Conservation (phyloP, 1,140 invertebrate species). For the Chironomus tepperi region DNA sequence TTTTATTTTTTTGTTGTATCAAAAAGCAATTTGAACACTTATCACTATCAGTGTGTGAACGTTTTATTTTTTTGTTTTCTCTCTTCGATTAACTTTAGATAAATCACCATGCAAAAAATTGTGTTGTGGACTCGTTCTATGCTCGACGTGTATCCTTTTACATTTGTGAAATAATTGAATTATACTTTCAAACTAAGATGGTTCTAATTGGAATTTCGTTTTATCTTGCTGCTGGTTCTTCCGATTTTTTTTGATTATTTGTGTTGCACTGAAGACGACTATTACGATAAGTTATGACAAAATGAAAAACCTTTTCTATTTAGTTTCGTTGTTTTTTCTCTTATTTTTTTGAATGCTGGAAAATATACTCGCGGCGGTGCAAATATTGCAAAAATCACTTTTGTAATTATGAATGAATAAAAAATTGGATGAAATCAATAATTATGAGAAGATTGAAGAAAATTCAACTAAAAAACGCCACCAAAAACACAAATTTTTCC, state of each 20-base stretch:
- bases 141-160: too few relatives aligned
- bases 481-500: slow-evolving; percentile 21
- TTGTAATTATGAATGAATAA: neutral
- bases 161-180: too few relatives aligned
- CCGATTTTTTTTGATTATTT: too few relatives aligned
- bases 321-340: neutral
- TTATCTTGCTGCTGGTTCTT: too few relatives aligned
- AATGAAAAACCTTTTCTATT: neutral
- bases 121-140: too few relatives aligned
- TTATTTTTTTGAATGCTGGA: neutral
- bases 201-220: neutral
- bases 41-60: neutral
- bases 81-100: neutral
- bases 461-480: slow-evolving; percentile 23
- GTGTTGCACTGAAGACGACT: too few relatives aligned
- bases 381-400: neutral
- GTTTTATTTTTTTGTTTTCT: neutral
- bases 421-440: neutral
- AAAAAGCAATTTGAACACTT: slow-evolving; percentile 4
- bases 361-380: neutral
- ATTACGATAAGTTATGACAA: neutral
- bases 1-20: neutral
- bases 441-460: slow-evolving; percentile 4
- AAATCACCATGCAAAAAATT: too few relatives aligned
- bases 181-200: neutral